Evolutionary conservation across 2,113 vertebrate genomes (phyloP), one percentile per base, ranked within the genome.

Genomic region (Callocephalon fimbriatum): DNA sequence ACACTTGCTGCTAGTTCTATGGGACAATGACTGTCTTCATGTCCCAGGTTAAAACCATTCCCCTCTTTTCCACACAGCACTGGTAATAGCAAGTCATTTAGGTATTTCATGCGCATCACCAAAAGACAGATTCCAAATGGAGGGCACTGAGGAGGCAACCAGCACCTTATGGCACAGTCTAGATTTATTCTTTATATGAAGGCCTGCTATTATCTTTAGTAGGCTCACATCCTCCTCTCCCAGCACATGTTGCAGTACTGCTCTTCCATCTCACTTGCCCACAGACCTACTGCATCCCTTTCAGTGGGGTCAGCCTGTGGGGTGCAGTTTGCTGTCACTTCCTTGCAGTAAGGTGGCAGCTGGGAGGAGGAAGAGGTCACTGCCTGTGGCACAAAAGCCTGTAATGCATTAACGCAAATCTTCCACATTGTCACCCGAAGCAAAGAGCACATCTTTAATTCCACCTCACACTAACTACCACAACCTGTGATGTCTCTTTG

Each of bases 381-480:
- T 92, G 72, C 29, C 51, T 7, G 1, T n/a, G 11, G n/a, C 50
- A 91, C 51, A 40, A 76, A 26, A 77, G 51, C 38, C 54, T 66
- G 51, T 37, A 88, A 53, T 15, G 42, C 26, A 74, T 54, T 62
- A 91, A 78, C 31, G 72, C 50, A 89, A 76, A 72, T 75, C 59
- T 80, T 67, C 40, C 63, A 61, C 20, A 15, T 25, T 48, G 32
- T 2, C 3, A 2, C 48, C 35, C 0, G 1, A 95, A 75, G 79
- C 65, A 53, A 88, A 81, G 54, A 86, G 54, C 40, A 14, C 25
- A 53, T 84, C 74, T 96, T 88, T 51, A 81, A 66, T 70, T 84
- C 58, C 38, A 53, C 37, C 62, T 95, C 80, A 62, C 29, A 95
- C 63, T 38, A 96, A 93, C 70, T 53, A 83, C 76, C 38, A 75